Conservation (phyloP, 1,140 invertebrate species). For the Hermetia illucens region DNA sequence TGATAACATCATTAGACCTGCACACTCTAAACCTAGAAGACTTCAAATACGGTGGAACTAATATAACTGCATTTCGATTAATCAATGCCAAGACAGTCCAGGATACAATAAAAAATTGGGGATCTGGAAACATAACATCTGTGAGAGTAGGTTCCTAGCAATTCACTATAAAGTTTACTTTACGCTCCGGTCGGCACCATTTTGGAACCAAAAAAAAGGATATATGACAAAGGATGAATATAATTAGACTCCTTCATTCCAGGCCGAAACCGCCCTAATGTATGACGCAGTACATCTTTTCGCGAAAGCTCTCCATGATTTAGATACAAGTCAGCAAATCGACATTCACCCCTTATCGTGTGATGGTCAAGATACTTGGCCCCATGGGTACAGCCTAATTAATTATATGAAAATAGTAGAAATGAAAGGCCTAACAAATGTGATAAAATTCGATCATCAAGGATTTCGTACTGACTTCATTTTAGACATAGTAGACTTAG, state of each 20-base stretch:
- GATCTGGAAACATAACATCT: too few species aligned
- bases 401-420: slow-evolving; percentile 97
- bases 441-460: slow-evolving; percentile 88
- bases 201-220: too few species aligned
- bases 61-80: slow-evolving; percentile 79
- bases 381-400: slow-evolving; percentile 83
- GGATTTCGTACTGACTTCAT: slow-evolving; percentile 84
- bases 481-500: slow-evolving; percentile 79
- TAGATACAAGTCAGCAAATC: slow-evolving; percentile 80
- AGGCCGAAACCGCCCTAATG: slow-evolving; percentile 91
- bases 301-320: slow-evolving; percentile 79
- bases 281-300: slow-evolving; percentile 92
- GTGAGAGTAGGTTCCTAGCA: too few species aligned
- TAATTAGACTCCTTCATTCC: too few species aligned
- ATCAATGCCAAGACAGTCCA: slow-evolving; percentile 38
- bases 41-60: slow-evolving; percentile 86
- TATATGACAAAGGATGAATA: too few species aligned
- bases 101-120: slow-evolving; percentile 66
- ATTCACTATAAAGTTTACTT: too few species aligned
- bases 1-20: slow-evolving; percentile 79
- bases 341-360: slow-evolving; percentile 79
- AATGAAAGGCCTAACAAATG: slow-evolving; percentile 80
- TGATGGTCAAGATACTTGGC: slow-evolving; percentile 82
- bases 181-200: too few species aligned
- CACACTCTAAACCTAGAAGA: slow-evolving; percentile 83